phyloP scores from a whole-genome alignment of 2,888 invertebrate species.

The Rhingia rostrata region DNA sequence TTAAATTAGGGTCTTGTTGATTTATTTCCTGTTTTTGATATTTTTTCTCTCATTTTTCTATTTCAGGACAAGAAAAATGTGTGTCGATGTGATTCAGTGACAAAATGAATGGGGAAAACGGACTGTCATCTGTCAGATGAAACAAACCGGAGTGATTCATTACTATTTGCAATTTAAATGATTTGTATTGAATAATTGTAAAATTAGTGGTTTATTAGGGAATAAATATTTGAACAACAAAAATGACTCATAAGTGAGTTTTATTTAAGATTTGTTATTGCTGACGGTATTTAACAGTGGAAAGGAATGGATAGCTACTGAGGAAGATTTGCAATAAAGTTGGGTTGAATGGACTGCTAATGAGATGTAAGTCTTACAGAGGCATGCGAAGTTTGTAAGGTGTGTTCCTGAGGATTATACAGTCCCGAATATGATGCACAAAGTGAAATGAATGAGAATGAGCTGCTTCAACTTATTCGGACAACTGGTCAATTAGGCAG shows the following conservation, averaged over 20 bases:
- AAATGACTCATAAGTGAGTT: neutral
- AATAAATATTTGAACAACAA: conserved; percentile 13
- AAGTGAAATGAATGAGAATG: too few species aligned
- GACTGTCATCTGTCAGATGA: conserved; percentile 35
- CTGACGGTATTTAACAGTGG: neutral
- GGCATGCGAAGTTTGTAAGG: too few species aligned
- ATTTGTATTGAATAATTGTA: conserved; percentile 62
- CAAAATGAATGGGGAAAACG: conserved; percentile 42
- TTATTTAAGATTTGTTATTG: conserved; percentile 10
- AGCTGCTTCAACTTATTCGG: too few species aligned
- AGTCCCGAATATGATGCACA: too few species aligned
- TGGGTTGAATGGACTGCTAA: too few species aligned
- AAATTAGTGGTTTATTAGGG: conserved; percentile 48
- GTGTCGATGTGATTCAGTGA: conserved; percentile 51
- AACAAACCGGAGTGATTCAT: conserved; percentile 14
- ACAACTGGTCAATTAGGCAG: too few species aligned
- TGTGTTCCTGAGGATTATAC: too few species aligned
- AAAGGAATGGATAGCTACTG: too few species aligned
- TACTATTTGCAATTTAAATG: conserved; percentile 51
- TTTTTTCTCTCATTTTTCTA: conserved; percentile 33
- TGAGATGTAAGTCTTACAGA: too few species aligned
- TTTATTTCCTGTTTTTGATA: conserved; percentile 58
- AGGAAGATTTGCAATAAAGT: too few species aligned
- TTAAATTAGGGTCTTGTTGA: conserved; percentile 72
- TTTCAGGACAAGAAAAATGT: conserved; percentile 64